Base-by-base conservation (phyloP, 2,797 vertebrate species). In the Melanotaenia pygmaea region DNA sequence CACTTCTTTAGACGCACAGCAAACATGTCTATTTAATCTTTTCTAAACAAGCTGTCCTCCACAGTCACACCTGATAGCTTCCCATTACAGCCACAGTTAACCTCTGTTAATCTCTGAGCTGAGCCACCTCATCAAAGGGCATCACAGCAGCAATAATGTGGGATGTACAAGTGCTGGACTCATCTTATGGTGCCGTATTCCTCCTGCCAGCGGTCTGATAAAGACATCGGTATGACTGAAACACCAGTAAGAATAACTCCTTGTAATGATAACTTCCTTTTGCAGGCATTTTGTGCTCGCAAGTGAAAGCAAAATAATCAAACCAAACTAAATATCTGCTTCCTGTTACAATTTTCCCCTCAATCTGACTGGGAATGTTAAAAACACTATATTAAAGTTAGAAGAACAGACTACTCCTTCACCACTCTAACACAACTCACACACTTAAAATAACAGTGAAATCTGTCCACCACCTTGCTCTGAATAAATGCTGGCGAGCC, bases 381-480 rank as follows among this genome's bases (percentile, higher is more conserved):
- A 24, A 51, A 24, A 24, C 53, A 54, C 8, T 11, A 22, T 51
- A 18, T 22, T 10, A 24, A 0, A 24, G 47, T 70, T 9, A 59
- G 2, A 13, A 18, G 20, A 26, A 50, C 63, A 34, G 30, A 35
- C 4, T 16, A 61, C 65, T n/a, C 8, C 1, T 51, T 61, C 34
- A 53, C 4, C 14, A 24, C 24, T 26, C 12, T 14, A 6, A 56
- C 24, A 54, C 51, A 45, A 28, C 35, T 54, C 47, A 40, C 38
- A 61, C 18, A 30, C 56, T 63, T 30, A 40, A 59, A 65, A 65
- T 70, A 82, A 83, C 57, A 62, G 45, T 54, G 35, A 74, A 79
- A 72, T 35, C 35, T 57, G 53, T 47, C 65, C 37, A 3, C 43
- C 9, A 28, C 24, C 14, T 30, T 51, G 32, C 59, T 70, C 43